Evolutionary conservation across 2,797 vertebrate genomes (phyloP).

Genomic region (Antennarius maculatus): DNA sequence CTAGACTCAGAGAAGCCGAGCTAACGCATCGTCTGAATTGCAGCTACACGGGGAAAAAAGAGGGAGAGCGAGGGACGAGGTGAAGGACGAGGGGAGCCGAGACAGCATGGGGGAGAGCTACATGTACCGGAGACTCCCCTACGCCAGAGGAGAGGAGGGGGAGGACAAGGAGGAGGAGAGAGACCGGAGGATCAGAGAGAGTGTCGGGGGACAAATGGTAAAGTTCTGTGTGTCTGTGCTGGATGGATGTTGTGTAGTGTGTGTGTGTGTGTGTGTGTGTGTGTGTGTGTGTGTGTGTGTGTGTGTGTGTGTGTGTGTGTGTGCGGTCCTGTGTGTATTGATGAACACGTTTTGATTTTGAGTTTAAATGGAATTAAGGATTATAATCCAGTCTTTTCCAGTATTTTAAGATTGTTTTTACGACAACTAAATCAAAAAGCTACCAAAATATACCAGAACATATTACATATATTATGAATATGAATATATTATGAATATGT

Average conservation of each 20-base stretch:
- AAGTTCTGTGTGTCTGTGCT: conserved; percentile 17
- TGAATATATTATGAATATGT: no score
- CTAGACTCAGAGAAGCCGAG: conserved; percentile 27
- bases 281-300: conserved; percentile 17
- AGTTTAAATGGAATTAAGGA: background rate
- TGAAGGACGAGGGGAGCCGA: conserved; percentile 36
- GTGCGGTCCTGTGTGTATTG: background rate
- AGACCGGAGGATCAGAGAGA: conserved; percentile 48
- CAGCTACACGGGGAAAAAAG: conserved; percentile 27
- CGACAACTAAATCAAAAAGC: background rate
- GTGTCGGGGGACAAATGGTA: conserved; percentile 69
- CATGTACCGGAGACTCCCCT: conserved; percentile 76
- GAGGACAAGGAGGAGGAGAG: conserved; percentile 61
- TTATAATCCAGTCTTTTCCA: background rate
- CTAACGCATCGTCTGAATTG: conserved; percentile 56
- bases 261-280: conserved; percentile 29
- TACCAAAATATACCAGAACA: no score
- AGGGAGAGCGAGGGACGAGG: background rate
- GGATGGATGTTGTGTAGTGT: conserved; percentile 12
- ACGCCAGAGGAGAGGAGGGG: conserved; percentile 67
- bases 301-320: conserved; percentile 27
- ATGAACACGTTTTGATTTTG: background rate
- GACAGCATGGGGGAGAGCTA: conserved; percentile 77
- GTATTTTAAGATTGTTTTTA: background rate
- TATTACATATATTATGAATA: no score